Base-by-base conservation (phyloP, 2,888 invertebrate species). In the Pristionchus japonicus region DNA sequence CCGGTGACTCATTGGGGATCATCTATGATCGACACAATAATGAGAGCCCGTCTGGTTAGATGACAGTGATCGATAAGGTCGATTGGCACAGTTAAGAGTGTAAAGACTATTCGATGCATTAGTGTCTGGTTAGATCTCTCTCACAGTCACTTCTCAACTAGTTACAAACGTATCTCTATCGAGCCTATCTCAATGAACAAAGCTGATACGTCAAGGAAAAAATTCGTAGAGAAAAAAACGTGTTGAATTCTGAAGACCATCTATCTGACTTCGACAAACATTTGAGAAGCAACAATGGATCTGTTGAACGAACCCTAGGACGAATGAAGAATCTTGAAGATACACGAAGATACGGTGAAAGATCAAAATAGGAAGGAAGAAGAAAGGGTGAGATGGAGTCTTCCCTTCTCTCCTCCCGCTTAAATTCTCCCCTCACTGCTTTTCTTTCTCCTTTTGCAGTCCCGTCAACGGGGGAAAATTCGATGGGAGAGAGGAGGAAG, bases 401-500 rank as follows among this genome's bases (percentile, higher is more conserved):
- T 85, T 85, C 85, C 34, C 52, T 57, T 57, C 43, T 37, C 64
- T n/a, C 43, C 84, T 84, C 47, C 84, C 47, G n/a, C 85, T 85
- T 43, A 61, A 40, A 85, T 64, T 85, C n/a, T n/a, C 85, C 61
- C 40, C 47, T 64, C 64, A 43, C 85, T 85, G 40, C 64, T 47
- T 85, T 85, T 64, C 82, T 85, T 85, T 40, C 37, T 40, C 85
- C 64, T 43, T 85, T 85, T 61, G 57, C 37, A 64, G 61, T 23
- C 61, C 52, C 43, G 64, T 61, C 11, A 40, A 74, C 17, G 74
- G 47, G 67, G 67, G 85, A 85, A 85, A 85, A 67, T 85, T 85
- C 67, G 85, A 85, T 64, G 85, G 34, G 86, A 86, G 37, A 64
- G 43, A 85, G 27, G 34, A 64, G 83, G 40, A 67, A 86, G 43